phyloP scores from a whole-genome alignment of 2,797 vertebrate species.

The Mycteria americana region DNA sequence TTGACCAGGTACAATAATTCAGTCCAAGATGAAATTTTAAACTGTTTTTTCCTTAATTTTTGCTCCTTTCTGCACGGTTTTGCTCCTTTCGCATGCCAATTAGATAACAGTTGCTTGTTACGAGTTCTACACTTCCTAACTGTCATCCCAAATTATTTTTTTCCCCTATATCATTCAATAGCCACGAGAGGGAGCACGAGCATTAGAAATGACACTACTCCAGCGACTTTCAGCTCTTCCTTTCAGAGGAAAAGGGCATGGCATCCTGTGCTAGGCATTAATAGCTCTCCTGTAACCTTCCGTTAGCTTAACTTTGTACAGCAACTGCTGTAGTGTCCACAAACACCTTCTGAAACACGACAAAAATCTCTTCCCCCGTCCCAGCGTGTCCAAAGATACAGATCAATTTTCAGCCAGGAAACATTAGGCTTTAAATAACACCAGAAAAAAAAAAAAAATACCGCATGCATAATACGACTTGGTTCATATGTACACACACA shows the following conservation, averaged over 20 bases:
- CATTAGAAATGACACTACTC: neutral
- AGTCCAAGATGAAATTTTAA: neutral
- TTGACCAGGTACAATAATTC: neutral
- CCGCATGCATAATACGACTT: rapidly evolving
- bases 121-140: neutral
- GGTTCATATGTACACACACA: rapidly evolving
- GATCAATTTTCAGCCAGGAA: neutral
- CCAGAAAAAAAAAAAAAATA: rapidly evolving
- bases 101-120: neutral
- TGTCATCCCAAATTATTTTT: neutral
- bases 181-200: conserved; percentile 63
- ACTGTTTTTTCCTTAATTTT: neutral
- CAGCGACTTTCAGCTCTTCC: neutral
- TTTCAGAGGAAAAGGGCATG: conserved; percentile 67
- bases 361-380: neutral
- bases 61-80: neutral
- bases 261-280: conserved; percentile 59
- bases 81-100: neutral
- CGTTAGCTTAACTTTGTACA: neutral
- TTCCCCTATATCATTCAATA: neutral
- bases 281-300: neutral
- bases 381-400: rapidly evolving
- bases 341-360: neutral
- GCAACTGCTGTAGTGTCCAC: neutral
- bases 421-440: neutral